These are phyloP conservation scores for Drosophila infuscata DNA, from an alignment of 2,888 invertebrate species.

Conservation along the genomic window DNA sequence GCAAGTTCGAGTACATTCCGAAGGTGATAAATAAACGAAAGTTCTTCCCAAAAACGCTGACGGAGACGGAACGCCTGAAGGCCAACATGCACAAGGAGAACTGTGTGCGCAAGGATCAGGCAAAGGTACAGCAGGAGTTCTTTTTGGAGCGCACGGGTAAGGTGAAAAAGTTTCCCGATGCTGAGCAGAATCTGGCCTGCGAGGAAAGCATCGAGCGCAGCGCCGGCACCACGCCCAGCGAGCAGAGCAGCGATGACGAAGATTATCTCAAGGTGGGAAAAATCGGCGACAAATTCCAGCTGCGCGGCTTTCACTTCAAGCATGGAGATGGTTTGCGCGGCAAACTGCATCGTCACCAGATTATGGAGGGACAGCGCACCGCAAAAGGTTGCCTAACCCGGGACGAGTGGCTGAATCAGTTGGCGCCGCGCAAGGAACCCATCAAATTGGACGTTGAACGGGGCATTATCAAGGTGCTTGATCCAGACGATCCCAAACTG, in stretches of 20 bases:
- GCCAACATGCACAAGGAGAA: slow-evolving; percentile 72
- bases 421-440: slow-evolving; percentile 75
- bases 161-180: slow-evolving; percentile 67
- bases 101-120: slow-evolving; percentile 73
- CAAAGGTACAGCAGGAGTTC: slow-evolving; percentile 72
- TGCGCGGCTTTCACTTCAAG: slow-evolving; percentile 84
- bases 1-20: slow-evolving; percentile 62
- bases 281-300: slow-evolving; percentile 69
- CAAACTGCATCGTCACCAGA: slow-evolving; percentile 73
- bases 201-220: slow-evolving; percentile 59
- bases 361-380: slow-evolving; percentile 65
- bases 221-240: slow-evolving; percentile 60
- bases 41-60: slow-evolving; percentile 80
- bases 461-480: slow-evolving; percentile 66
- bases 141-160: slow-evolving; percentile 67
- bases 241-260: slow-evolving; percentile 83
- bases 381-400: slow-evolving; percentile 81
- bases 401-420: slow-evolving; percentile 82
- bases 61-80: slow-evolving; percentile 74
- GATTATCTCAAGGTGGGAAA: slow-evolving; percentile 81
- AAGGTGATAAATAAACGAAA: slow-evolving; percentile 57
- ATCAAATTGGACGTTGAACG: slow-evolving; percentile 75
- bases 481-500: slow-evolving; percentile 79
- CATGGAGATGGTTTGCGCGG: slow-evolving; percentile 80
- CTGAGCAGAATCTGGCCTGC: slow-evolving; percentile 68